Evolutionary conservation across 2,797 vertebrate species (phyloP).

Genomic region (Syndactyla subalaris): DNA sequence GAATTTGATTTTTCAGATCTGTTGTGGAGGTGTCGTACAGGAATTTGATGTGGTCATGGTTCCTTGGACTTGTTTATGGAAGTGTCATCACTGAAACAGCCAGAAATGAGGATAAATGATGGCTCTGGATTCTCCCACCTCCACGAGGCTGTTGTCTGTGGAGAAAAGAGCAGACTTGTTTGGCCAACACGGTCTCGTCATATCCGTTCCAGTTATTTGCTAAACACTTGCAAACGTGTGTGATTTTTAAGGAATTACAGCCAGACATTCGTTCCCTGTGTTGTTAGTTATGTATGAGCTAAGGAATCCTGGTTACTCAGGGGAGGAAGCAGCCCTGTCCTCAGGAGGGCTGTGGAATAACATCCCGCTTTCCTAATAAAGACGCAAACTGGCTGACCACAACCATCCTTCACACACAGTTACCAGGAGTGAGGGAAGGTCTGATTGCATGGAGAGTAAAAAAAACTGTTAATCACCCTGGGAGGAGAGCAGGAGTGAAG

Average conservation of each 20-base stretch:
- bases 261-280: not conserved
- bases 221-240: not conserved
- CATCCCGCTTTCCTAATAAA: not conserved
- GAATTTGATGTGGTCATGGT: not conserved
- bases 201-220: not conserved
- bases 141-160: rapidly evolving
- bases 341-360: slow-evolving; percentile 5
- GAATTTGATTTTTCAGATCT: not conserved
- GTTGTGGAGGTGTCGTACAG: not conserved
- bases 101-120: not conserved
- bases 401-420: not conserved
- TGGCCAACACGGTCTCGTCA: rapidly evolving
- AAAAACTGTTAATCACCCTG: not conserved
- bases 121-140: not conserved
- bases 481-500: not conserved
- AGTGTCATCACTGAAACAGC: not conserved
- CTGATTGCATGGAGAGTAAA: not conserved
- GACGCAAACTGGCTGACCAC: not conserved
- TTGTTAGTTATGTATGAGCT: slow-evolving; percentile 1
- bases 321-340: slow-evolving; percentile 22
- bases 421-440: not conserved
- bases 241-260: not conserved
- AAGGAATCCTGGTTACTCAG: not conserved
- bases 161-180: not conserved
- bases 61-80: slow-evolving; percentile 24